Evolutionary conservation across 2,113 vertebrate genomes (phyloP).

Genomic region (Prochilodus magdalenae): DNA sequence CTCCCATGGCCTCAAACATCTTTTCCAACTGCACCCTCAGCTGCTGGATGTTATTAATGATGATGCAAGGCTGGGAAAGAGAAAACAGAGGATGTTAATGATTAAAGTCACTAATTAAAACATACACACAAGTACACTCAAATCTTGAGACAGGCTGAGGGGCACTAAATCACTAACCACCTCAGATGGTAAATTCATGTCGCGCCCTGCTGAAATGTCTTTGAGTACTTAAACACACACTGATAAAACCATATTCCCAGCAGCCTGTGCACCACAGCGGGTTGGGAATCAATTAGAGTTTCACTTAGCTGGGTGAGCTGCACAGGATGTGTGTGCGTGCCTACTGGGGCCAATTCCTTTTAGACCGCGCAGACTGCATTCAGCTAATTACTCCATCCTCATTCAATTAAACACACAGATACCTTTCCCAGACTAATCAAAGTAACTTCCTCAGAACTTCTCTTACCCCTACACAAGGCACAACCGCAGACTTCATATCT

Average conservation of each 20-base stretch:
- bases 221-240: not conserved
- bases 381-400: constrained; percentile 65
- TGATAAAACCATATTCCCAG: not conserved
- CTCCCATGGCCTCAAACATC: constrained; percentile 99
- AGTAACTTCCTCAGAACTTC: not conserved
- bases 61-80: constrained; percentile 86
- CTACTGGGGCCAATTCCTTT: constrained; percentile 56
- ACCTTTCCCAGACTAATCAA: constrained; percentile 19
- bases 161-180: no score
- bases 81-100: constrained; percentile 11
- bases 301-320: not conserved
- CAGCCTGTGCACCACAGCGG: not conserved
- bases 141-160: not conserved
- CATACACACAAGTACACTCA: not conserved
- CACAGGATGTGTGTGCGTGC: constrained; percentile 14
- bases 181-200: not conserved
- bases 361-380: constrained; percentile 52
- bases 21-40: constrained; percentile 95
- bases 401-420: constrained; percentile 63
- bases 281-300: constrained; percentile 12
- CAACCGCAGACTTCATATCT: not conserved
- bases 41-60: constrained; percentile 99
- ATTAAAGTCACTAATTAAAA: constrained; percentile 23
- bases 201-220: not conserved
- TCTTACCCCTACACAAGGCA: not conserved